A percentile compares a stretch with the other conserved stretches of the same genome.
These are phyloP conservation scores for Polymixis lichenea DNA, from an alignment of 2,888 invertebrate species.

Conservation along the genomic window DNA sequence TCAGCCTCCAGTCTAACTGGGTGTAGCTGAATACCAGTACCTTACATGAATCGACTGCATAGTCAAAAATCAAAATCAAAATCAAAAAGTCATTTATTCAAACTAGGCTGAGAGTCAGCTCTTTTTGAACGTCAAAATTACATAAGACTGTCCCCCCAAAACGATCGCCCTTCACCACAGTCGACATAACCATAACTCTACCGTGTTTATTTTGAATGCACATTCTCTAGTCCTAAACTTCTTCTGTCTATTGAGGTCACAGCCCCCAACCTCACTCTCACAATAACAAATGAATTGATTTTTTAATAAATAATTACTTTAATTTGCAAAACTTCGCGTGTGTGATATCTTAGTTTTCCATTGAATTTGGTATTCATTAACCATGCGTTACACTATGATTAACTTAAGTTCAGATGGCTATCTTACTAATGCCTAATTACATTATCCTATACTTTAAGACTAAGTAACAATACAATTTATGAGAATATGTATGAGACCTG, in stretches of 20 bases:
- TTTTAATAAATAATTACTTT: slow-evolving; percentile 24
- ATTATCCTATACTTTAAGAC: slow-evolving; percentile 29
- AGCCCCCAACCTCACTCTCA: neutral
- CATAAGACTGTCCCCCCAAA: too few relatives aligned
- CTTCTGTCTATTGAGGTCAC: slow-evolving; percentile 15
- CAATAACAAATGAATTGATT: slow-evolving; percentile 37
- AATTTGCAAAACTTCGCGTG: slow-evolving; percentile 52
- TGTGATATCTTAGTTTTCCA: slow-evolving; percentile 36
- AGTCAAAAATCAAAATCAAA: too few relatives aligned
- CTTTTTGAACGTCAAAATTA: too few relatives aligned
- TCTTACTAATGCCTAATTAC: slow-evolving; percentile 47
- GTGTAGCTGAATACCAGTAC: too few relatives aligned
- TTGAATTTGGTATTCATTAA: slow-evolving; percentile 44
- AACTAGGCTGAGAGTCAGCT: too few relatives aligned
- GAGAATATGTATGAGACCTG: slow-evolving; percentile 57
- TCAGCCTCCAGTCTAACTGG: too few relatives aligned
- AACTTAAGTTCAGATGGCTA: slow-evolving; percentile 40
- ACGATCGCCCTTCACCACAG: too few relatives aligned
- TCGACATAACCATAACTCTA: neutral
- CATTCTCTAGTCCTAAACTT: neutral
- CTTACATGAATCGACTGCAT: too few relatives aligned
- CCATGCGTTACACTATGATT: slow-evolving; percentile 54
- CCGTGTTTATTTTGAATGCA: neutral
- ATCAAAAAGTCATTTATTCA: too few relatives aligned
- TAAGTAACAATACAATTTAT: slow-evolving; percentile 53